A percentile compares a stretch with the other conserved stretches of the same genome.
Evolutionary conservation across 2,113 vertebrate species (phyloP).

Genomic region (Machaerirhynchus nigripectus): DNA sequence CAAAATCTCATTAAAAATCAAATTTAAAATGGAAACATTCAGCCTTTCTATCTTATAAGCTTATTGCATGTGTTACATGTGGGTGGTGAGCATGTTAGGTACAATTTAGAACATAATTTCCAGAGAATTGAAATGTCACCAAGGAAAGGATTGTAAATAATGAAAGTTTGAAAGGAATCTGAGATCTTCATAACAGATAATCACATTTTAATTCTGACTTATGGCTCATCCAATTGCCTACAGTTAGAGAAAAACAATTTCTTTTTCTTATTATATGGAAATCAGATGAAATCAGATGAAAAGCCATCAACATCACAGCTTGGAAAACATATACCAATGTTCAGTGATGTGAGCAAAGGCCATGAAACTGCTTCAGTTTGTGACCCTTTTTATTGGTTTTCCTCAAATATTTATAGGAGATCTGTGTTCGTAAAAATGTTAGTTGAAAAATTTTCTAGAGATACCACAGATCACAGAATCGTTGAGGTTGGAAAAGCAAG

Average conservation of each 20-base stretch:
- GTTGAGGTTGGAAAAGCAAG: conserved; percentile 4
- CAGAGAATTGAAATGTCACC: conserved; percentile 57
- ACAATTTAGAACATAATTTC: conserved; percentile 56
- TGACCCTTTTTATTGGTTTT: not conserved
- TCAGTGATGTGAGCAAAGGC: conserved; percentile 27
- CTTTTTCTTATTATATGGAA: conserved; percentile 57
- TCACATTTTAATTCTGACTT: conserved; percentile 69
- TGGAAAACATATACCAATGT: conserved; percentile 24
- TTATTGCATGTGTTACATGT: conserved; percentile 36
- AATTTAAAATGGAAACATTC: conserved; percentile 49
- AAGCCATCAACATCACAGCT: conserved; percentile 34
- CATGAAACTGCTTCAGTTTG: not conserved
- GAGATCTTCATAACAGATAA: conserved; percentile 55
- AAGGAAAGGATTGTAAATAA: conserved; percentile 60
- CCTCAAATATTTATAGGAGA: not conserved
- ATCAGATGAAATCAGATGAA: conserved; percentile 48
- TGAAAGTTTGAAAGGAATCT: conserved; percentile 49
- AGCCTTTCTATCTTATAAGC: conserved; percentile 13
- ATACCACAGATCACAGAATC: not conserved
- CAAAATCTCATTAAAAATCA: conserved; percentile 44
- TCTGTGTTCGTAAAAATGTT: not conserved
- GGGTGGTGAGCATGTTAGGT: conserved; percentile 52
- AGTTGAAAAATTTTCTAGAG: not conserved
- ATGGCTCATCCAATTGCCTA: conserved; percentile 54
- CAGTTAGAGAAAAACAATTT: conserved; percentile 45